A percentile compares a stretch with the other conserved stretches of the same genome.
Evolutionary conservation across 2,797 vertebrate genomes (phyloP).

Genomic region (Denticeps clupeoides): DNA sequence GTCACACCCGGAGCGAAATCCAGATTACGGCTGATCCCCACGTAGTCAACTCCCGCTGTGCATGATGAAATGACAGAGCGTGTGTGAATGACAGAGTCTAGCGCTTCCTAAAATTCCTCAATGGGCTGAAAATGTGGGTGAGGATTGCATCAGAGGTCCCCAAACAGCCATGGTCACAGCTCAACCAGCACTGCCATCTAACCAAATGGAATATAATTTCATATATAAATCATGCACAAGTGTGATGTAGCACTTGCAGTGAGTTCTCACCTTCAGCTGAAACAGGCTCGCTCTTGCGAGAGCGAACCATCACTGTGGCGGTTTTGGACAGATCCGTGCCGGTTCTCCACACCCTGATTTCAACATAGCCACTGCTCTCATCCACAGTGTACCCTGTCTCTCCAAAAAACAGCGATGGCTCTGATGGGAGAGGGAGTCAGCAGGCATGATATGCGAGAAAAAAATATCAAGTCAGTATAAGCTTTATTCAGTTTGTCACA

Average conservation of each 20-base stretch:
- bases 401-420: conserved; percentile 70
- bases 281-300: conserved; percentile 67
- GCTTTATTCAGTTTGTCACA: no score
- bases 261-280: conserved; percentile 67
- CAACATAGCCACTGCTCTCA: conserved; percentile 67
- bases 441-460: conserved; percentile 15
- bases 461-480: no score
- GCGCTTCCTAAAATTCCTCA: not conserved
- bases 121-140: no score
- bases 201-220: no score
- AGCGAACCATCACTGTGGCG: conserved; percentile 62
- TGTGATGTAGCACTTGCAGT: not conserved
- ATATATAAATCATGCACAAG: no score
- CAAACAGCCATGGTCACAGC: no score
- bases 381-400: conserved; percentile 61
- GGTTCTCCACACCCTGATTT: conserved; percentile 72
- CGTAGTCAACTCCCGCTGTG: conserved; percentile 72
- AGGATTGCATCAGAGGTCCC: no score
- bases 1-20: conserved; percentile 73
- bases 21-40: conserved; percentile 69
- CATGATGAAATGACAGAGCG: not conserved
- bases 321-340: conserved; percentile 74
- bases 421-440: conserved; percentile 35
- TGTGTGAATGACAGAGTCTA: not conserved
- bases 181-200: no score